Base-by-base conservation (phyloP, 2,113 vertebrate species). In the Dolichotis patagonum region DNA sequence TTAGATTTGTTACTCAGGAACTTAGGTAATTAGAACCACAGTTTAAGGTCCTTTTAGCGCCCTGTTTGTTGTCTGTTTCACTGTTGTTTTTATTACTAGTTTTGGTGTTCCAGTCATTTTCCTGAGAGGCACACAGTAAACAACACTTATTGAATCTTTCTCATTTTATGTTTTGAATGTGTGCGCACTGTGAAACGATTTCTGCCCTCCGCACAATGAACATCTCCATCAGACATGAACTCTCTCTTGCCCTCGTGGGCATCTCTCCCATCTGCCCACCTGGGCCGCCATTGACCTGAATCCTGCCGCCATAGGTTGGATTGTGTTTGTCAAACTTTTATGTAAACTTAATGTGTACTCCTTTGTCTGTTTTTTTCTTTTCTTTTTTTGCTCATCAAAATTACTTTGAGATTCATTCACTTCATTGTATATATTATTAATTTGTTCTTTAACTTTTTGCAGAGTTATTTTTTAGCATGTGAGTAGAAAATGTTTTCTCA, bases 201-300 rank as follows among this genome's bases (percentile, higher is more conserved):
- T 7, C 28, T n/a, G 60, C 28, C 43, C 46, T 19, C 24, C 73
- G 65, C 12, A 46, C n/a, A 26, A 35, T 11, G 54, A 90, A 41
- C 16, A 7, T 17, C 13, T 3, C 22, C n/a, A 85, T 14, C 14
- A 58, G 24, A 6, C 56, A 46, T 54, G 41, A 41, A 16, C 38
- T 86, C 22, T 49, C 30, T 77, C 20, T 4, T 1, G 2, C 1
- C 3, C 14, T 0, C 8, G 69, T 5, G 4, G 56, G 17, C 3
- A 19, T 35, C n/a, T 65, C n/a, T n/a, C 19, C 26, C 30, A 46
- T 30, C 81, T 38, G 4, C 16, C 12, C 0, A 4, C 20, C 7
- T 56, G 24, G 2, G 28, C 17, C 78, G 30, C 4, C 35, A 10
- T 24, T 56, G 32, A n/a, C 56, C 60, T 85, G 3, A 4, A 75